Base-by-base conservation (phyloP, 2,113 vertebrate species). In the Lynx canadensis region DNA sequence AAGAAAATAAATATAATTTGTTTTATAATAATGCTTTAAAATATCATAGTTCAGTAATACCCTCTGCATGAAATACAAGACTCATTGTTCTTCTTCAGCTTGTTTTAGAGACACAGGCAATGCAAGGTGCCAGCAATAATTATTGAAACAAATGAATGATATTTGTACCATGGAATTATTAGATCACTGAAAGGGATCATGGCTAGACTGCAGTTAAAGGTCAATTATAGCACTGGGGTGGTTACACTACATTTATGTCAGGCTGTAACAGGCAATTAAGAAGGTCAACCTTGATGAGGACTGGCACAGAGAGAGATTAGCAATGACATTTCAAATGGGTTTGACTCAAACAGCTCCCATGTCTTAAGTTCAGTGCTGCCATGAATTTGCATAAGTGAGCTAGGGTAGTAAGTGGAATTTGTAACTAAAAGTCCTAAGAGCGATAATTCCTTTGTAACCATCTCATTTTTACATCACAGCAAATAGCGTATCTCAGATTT, bases 261-360 rank as follows among this genome's bases (percentile, higher is more conserved):
- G 57, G 19, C 36, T 78, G 50, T 92, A 93, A 89, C 38, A 86
- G 68, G 83, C 68, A 94, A 76, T 93, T 83, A 94, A 13, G 48
- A 95, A 92, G 66, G 82, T 91, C 52, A 10, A 1, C 4, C 16
- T 79, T 93, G 82, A 97, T 95, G 85, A 96, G 25, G 31, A 63
- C 94, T 95, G 79, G 23, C 60, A 57, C n/a, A 41, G 78, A 79
- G 50, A 36, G 27, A 84, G 78, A 95, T 95, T 52, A 63, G n/a
- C 31, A 91, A 38, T 93, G 92, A 83, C 97, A 97, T 97, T 97
- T 96, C 60, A 93, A 86, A 94, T 96, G 45, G 65, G 27, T 21
- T 97, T 93, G 33, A 95, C 63, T 93, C 87, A 89, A 94, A 45
- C 31, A 52, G 79, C 48, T 96, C 29, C n/a, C 27, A n/a, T 83